Conservation (phyloP, 1,140 invertebrate genomes). For the Hyposmocoma kahamanoa region DNA sequence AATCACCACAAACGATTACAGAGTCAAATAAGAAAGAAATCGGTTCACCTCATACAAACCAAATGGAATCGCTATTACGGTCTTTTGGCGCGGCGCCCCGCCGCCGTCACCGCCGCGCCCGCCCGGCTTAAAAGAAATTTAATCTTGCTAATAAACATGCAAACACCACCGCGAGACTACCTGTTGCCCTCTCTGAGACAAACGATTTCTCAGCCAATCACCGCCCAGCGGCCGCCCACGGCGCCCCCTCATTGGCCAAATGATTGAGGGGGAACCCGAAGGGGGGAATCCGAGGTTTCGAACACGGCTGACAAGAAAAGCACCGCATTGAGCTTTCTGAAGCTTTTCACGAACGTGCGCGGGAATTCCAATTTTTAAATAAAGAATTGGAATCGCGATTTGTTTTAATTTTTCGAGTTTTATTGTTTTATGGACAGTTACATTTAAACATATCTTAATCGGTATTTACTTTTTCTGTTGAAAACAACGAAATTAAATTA, state of each 20-base stretch:
- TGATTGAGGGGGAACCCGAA: constrained; percentile 27
- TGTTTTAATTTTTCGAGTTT: too few species aligned
- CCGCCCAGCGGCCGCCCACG: constrained; percentile 55
- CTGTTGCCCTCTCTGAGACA: constrained; percentile 56
- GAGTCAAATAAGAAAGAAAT: too few species aligned
- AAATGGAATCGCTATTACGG: neutral
- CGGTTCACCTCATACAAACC: too few species aligned
- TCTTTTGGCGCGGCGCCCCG: neutral
- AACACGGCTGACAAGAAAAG: constrained; percentile 64
- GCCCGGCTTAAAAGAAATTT: constrained; percentile 66
- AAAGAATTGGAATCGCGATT: too few species aligned
- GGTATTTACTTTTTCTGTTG: too few species aligned
- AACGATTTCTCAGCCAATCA: constrained; percentile 44
- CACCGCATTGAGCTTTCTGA: constrained; percentile 63
- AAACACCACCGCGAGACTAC: constrained; percentile 61
- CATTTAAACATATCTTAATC: too few species aligned
- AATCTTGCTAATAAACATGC: constrained; percentile 71
- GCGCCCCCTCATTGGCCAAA: constrained; percentile 39
- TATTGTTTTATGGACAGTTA: too few species aligned
- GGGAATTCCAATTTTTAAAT: constrained; percentile 13
- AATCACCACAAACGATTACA: too few species aligned
- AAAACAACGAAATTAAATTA: too few species aligned
- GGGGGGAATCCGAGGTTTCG: constrained; percentile 35
- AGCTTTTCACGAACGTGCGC: constrained; percentile 59
- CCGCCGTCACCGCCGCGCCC: neutral